Evolutionary conservation across 2,797 vertebrate genomes (phyloP), one percentile per base, ranked within the genome.

Genomic region (Eutrigla gurnardus): DNA sequence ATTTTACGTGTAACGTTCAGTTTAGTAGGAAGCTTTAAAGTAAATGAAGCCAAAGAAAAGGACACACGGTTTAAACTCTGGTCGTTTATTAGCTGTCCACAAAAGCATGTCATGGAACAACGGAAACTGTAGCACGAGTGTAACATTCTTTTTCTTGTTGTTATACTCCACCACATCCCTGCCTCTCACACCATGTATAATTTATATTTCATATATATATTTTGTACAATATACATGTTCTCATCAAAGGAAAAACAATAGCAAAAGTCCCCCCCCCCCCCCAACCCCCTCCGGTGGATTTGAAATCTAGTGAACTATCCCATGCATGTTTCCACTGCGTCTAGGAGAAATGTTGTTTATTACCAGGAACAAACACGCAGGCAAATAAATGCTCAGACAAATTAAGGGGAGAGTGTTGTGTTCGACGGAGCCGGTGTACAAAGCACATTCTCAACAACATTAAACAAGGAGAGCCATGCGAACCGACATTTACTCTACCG

Each of bases 1-100:
- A 45, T 18, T 25, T 62, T n/a, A 7, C 50, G 39, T 7, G 15
- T 32, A 47, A 36, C 2, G 0, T 52, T 7, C n/a, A 61, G 32
- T 17, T 62, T 33, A 6, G 42, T 7, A 5, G 35, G 7, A 57
- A 11, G 33, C 32, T 43, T 32, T 33, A 33, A 15, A 43, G 15
- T 45, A 47, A 32, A 49, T 4, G 1, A 85, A 59, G 4, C 5
- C 61, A 43, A 13, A 35, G 7, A 13, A 58, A 45, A 73, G 47
- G 9, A 18, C 1, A 50, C 13, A 32, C 33, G 8, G 32, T 87
- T 91, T 88, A 89, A 93, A 89, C 82, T 91, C 89, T 92, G 90
- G 86, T 87, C 76, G 73, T 94, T 95, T 95, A 95, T 95, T 94
- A 90, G 86, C 91, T 94, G 91, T 95, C 92, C 93, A 95, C 93